Conservation (phyloP, 1,140 invertebrate genomes). For the Nasonia longicornis region DNA sequence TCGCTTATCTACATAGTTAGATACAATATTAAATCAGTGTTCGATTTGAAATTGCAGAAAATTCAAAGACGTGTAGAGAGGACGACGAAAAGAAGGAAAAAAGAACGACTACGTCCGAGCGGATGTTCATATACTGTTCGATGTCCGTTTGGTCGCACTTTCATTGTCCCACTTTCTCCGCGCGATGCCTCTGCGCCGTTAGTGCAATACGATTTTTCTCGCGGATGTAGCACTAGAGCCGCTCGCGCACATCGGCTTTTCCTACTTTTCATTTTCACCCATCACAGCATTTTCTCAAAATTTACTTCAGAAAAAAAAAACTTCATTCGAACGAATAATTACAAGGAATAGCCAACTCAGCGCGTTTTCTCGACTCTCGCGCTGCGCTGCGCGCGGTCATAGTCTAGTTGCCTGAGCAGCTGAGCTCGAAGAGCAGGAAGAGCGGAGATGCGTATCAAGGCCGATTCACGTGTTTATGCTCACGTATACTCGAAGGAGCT, state of each 20-base stretch:
- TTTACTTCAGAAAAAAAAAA: too few species aligned
- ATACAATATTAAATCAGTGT: too few species aligned
- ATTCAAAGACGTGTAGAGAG: too few species aligned
- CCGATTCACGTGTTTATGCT: slow-evolving; percentile 49
- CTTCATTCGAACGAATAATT: too few species aligned
- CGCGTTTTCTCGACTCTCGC: neutral
- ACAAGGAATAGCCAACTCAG: neutral
- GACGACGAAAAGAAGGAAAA: neutral
- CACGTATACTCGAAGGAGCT: too few species aligned
- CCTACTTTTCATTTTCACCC: neutral
- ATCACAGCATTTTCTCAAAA: too few species aligned
- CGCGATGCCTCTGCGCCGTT: slow-evolving; percentile 34
- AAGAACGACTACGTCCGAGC: slow-evolving; percentile 8
- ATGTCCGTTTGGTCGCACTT: slow-evolving; percentile 63
- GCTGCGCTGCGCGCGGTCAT: slow-evolving; percentile 49
- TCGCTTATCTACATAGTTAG: too few species aligned
- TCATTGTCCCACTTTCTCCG: slow-evolving; percentile 68
- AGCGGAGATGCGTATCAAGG: slow-evolving; percentile 64
- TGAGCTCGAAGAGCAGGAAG: slow-evolving; percentile 62
- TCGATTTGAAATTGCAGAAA: too few species aligned
- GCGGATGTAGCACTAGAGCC: slow-evolving; percentile 9
- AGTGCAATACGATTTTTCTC: slow-evolving; percentile 32
- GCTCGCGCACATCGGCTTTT: neutral
- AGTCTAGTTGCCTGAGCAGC: slow-evolving; percentile 62
- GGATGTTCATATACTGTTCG: slow-evolving; percentile 22